These are phyloP conservation scores for Bubo blakistoni DNA, from an alignment of 2,113 vertebrate species.

Conservation along the genomic window DNA sequence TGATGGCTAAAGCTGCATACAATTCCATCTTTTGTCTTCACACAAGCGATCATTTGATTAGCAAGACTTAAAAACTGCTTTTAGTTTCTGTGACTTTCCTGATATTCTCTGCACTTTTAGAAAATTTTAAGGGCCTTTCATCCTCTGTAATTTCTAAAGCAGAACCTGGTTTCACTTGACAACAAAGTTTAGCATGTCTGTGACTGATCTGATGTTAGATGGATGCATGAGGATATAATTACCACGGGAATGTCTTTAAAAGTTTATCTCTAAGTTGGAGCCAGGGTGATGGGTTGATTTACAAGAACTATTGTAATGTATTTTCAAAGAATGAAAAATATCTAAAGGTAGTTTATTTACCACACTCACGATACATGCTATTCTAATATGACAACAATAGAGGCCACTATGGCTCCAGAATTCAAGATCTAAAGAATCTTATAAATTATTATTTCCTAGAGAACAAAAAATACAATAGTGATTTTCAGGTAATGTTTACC, in stretches of 20 bases:
- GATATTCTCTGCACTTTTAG: not conserved
- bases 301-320: not conserved
- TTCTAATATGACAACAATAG: slow-evolving; percentile 69
- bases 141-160: not conserved
- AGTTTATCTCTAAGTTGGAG: not conserved
- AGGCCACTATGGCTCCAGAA: slow-evolving; percentile 72
- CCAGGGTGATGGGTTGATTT: not conserved
- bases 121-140: not conserved
- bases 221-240: not conserved
- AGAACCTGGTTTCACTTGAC: not conserved
- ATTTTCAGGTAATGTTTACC: not conserved
- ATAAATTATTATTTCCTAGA: not conserved
- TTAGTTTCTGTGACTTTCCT: not conserved
- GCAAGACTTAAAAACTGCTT: not conserved
- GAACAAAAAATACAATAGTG: not conserved
- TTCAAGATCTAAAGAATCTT: slow-evolving; percentile 21
- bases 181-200: not conserved
- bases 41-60: not conserved
- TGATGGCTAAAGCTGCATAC: not conserved
- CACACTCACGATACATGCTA: not conserved
- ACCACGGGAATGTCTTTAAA: not conserved
- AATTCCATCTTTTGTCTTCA: not conserved
- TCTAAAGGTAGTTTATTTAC: not conserved
- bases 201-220: not conserved
- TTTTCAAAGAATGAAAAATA: not conserved